phyloP scores from a whole-genome alignment of 2,888 invertebrate species.

The Eupithecia inturbata region DNA sequence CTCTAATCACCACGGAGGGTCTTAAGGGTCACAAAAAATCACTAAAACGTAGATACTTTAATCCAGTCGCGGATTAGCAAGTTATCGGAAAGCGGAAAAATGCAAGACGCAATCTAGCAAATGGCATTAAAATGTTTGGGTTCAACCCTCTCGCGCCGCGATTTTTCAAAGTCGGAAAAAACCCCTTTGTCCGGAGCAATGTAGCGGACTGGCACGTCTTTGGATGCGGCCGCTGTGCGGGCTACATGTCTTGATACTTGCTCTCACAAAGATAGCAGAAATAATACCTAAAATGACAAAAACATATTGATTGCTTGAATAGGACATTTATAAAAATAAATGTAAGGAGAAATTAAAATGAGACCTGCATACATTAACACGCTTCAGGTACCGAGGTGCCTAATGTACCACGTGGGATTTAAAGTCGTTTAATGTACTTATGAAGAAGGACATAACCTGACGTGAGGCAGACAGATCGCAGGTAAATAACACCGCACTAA shows the following conservation, averaged over 20 bases:
- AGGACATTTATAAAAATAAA: neutral
- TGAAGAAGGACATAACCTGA: neutral
- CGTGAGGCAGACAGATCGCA: neutral
- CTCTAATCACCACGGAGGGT: constrained; percentile 71
- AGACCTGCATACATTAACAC: neutral
- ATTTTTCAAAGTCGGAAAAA: constrained; percentile 84
- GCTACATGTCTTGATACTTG: constrained; percentile 66
- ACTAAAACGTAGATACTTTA: constrained; percentile 79
- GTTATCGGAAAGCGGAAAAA: constrained; percentile 75
- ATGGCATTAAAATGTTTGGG: constrained; percentile 84
- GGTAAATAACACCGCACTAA: constrained; percentile 21
- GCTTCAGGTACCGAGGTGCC: too few species aligned
- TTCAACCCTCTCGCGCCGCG: constrained; percentile 79
- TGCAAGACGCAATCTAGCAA: constrained; percentile 84
- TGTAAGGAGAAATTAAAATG: neutral
- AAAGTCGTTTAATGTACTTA: neutral
- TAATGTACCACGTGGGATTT: neutral
- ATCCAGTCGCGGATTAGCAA: constrained; percentile 82
- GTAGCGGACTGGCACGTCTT: constrained; percentile 83
- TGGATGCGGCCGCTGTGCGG: constrained; percentile 67
- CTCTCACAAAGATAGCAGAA: neutral
- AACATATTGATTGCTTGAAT: neutral
- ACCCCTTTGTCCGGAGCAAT: constrained; percentile 77
- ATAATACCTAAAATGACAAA: neutral
- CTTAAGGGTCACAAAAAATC: constrained; percentile 76